phyloP scores from a whole-genome alignment of 2,797 vertebrate species.

The Salarias fasciatus region DNA sequence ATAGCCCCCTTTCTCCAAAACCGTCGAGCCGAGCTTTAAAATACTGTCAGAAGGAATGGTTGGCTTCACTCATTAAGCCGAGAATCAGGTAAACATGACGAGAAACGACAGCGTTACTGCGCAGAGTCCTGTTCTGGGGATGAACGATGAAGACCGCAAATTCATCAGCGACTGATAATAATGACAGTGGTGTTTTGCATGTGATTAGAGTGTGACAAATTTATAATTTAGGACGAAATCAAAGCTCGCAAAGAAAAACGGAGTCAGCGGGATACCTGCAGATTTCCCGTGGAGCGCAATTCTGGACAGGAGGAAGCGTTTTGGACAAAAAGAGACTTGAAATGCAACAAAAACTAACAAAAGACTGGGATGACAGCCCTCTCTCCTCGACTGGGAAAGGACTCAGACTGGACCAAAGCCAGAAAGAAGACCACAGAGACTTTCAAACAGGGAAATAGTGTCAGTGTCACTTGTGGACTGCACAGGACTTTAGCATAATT shows the following conservation, averaged over 20 bases:
- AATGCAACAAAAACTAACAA: constrained; percentile 2
- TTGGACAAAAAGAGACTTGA: not conserved
- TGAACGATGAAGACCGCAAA: constrained; percentile 2
- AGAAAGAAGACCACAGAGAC: not conserved
- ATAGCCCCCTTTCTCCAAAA: constrained; percentile 32
- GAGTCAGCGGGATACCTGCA: not conserved
- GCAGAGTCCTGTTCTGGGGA: not conserved
- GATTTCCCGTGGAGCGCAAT: not conserved
- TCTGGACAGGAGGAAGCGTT: not conserved
- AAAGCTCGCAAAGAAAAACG: not conserved
- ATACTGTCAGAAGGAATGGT: constrained; percentile 15
- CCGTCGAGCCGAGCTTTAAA: constrained; percentile 39
- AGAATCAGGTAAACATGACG: constrained; percentile 8
- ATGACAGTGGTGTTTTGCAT: constrained; percentile 2
- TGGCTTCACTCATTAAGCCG: constrained; percentile 6
- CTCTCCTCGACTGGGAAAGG: not conserved
- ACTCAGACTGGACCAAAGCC: not conserved
- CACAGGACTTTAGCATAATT: not conserved
- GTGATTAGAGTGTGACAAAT: not conserved
- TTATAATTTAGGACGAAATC: not conserved
- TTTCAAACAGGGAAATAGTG: constrained; percentile 7
- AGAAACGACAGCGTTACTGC: not conserved
- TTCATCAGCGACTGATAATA: not conserved
- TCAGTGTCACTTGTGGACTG: not conserved
- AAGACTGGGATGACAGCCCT: not conserved